Percentiles rank a stretch among this genome's conserved stretches.
These are phyloP conservation scores for Lophotis ruficrista DNA, from an alignment of 2,113 vertebrate species.

Conservation along the genomic window DNA sequence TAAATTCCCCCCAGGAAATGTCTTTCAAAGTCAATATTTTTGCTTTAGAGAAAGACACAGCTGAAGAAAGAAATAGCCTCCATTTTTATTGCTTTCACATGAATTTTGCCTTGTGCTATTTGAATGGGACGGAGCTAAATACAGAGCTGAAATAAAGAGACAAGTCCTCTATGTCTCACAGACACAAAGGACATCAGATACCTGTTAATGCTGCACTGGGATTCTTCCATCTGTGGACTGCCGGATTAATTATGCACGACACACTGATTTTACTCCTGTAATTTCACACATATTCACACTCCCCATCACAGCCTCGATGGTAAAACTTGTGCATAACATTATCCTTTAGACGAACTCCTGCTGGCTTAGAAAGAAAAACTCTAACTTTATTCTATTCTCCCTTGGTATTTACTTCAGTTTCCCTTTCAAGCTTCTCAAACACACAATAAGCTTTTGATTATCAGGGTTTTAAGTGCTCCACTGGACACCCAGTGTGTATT, in stretches of 20 bases:
- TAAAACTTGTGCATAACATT: slow-evolving; percentile 62
- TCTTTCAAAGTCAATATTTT: neutral
- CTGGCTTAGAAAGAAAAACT: slow-evolving; percentile 71
- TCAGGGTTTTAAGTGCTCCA: slow-evolving; percentile 72
- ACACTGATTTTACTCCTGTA: slow-evolving; percentile 26
- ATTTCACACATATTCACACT: neutral
- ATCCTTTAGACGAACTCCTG: slow-evolving; percentile 65
- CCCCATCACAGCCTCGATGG: neutral
- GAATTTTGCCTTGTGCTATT: neutral
- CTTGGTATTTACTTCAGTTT: slow-evolving; percentile 74
- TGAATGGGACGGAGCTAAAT: neutral
- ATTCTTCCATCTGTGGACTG: neutral
- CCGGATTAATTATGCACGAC: neutral
- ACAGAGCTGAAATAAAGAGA: neutral
- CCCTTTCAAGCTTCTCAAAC: slow-evolving; percentile 74
- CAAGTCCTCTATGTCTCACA: neutral
- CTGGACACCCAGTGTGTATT: slow-evolving; percentile 74
- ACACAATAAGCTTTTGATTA: slow-evolving; percentile 83
- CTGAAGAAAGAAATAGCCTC: neutral
- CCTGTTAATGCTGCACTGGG: neutral
- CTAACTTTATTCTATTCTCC: slow-evolving; percentile 71
- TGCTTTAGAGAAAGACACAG: neutral
- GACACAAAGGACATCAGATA: neutral
- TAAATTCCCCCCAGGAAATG: neutral
- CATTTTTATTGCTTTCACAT: neutral